phyloP scores from a whole-genome alignment of 2,797 vertebrate species.

The Esox lucius region DNA sequence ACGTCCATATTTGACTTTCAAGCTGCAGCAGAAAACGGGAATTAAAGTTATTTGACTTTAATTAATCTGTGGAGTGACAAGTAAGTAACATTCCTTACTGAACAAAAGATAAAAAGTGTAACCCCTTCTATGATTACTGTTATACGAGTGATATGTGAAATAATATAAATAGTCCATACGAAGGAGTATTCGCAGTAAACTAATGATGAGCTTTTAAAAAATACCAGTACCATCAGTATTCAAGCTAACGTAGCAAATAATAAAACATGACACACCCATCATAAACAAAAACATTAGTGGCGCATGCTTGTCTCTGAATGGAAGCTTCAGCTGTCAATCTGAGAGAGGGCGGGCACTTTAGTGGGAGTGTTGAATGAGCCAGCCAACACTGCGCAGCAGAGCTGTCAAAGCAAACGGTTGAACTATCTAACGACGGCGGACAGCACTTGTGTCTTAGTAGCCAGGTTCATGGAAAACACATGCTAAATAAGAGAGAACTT shows the following conservation, averaged over 20 bases:
- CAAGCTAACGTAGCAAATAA: background rate
- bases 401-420: constrained; percentile 63
- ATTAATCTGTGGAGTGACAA: background rate
- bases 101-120: background rate
- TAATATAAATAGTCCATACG: background rate
- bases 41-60: background rate
- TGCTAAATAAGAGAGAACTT: background rate
- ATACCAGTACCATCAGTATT: background rate
- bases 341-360: constrained; percentile 30
- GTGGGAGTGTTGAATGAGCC: constrained; percentile 26
- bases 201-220: background rate
- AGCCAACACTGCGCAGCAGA: constrained; percentile 33
- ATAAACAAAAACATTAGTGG: constrained; percentile 4
- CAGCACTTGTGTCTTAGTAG: constrained; percentile 15
- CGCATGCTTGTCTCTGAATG: background rate
- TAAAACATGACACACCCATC: background rate
- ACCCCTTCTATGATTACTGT: background rate
- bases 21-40: background rate
- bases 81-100: background rate
- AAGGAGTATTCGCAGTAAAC: background rate
- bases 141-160: background rate
- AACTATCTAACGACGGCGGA: constrained; percentile 41
- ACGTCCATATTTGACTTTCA: constrained; percentile 14
- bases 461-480: constrained; percentile 5
- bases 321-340: constrained; percentile 27